Evolutionary conservation across 2,888 invertebrate species (phyloP), one percentile per base, ranked within the genome.

Genomic region (Allygus modestus): DNA sequence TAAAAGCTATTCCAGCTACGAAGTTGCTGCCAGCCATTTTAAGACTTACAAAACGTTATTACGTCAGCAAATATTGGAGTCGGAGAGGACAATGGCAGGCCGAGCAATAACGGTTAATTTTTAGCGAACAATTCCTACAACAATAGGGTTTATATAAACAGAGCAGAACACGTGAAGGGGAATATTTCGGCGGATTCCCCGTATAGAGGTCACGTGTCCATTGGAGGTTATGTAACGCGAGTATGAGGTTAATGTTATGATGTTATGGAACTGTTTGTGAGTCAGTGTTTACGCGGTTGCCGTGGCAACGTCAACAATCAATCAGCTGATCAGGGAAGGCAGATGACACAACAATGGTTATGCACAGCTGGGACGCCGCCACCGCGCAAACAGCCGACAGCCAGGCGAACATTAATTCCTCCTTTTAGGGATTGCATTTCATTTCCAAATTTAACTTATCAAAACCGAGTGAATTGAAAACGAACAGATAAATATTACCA

Each of bases 221-320:
- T 58, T n/a, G n/a, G n/a, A 9, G 15, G 12, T 65, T 65, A 65
- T 31, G n/a, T 65, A 65, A 65, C 0, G 65, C 28, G 31, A 15
- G 65, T 65, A 65, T 65, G 26, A 65, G 65, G 65, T 65, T 65
- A 65, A 65, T n/a, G n/a, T n/a, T n/a, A n/a, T n/a, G n/a, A 65
- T 15, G 31, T 65, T 65, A 65, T 15, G 31, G 28, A 65, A 65
- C 20, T 20, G 7, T 58, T 58, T 17, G 17, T 65, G 65, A 65
- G 28, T 65, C 65, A 65, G 0, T 65, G 65, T 65, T 28, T 65
- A 28, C 65, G 9, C 65, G 28, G 65, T 65, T 65, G 65, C 12
- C 65, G 28, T 26, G 65, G 65, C 31, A 65, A 65, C 65, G 65
- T 28, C 65, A 65, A 65, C 65, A 65, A 65, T 65, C 28, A 26